A percentile compares a stretch with the other conserved stretches of the same genome.
phyloP scores from a whole-genome alignment of 2,888 invertebrate species.

The Aricia artaxerxes region DNA sequence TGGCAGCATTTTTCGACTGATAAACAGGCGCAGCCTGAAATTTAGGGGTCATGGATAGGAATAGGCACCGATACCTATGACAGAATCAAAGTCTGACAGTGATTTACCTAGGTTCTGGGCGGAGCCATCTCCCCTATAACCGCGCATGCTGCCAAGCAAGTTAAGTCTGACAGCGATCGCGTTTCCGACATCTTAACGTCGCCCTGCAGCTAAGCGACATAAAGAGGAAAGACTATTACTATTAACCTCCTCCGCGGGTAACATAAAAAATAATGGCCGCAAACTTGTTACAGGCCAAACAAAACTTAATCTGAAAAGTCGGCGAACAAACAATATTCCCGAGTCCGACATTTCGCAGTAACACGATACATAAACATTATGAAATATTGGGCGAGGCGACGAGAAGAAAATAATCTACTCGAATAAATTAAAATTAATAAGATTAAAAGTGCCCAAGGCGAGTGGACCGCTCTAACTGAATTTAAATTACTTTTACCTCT shows the following conservation, averaged over 20 bases:
- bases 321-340: background rate
- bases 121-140: too few species aligned
- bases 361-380: slow-evolving; percentile 39
- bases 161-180: too few species aligned
- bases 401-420: slow-evolving; percentile 67
- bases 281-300: slow-evolving; percentile 1
- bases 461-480: slow-evolving; percentile 65
- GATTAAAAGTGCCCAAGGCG: slow-evolving; percentile 69
- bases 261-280: background rate
- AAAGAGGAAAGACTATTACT: background rate
- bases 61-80: too few species aligned
- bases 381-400: slow-evolving; percentile 58
- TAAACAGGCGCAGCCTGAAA: background rate
- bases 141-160: too few species aligned
- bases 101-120: too few species aligned
- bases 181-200: background rate
- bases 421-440: slow-evolving; percentile 79
- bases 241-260: background rate
- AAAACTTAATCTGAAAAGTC: slow-evolving; percentile 6
- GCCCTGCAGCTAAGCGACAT: background rate
- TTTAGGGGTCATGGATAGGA: background rate
- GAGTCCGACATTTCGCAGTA: background rate
- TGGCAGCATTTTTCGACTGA: background rate
- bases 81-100: too few species aligned
- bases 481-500: slow-evolving; percentile 76